phyloP scores from a whole-genome alignment of 2,888 invertebrate genomes.

The Pantelozetes paolii region DNA sequence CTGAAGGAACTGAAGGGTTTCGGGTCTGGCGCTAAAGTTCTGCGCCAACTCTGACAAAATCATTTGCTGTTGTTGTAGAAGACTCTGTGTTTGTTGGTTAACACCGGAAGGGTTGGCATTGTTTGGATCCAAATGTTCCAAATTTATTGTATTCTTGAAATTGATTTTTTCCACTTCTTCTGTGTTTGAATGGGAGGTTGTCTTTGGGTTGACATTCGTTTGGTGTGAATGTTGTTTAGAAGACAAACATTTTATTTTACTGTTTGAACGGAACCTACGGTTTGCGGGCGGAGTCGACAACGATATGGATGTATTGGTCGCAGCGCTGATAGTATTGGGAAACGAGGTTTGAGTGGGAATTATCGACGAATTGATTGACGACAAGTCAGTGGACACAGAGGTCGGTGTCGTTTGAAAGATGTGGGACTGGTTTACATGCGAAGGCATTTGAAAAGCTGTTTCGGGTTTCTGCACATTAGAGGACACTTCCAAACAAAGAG shows the following conservation, averaged over 20 bases:
- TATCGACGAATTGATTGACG: neutral
- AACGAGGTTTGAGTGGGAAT: neutral
- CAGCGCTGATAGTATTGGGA: neutral
- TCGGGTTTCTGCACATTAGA: conserved; percentile 1
- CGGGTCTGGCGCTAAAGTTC: conserved; percentile 44
- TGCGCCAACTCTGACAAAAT: conserved; percentile 45
- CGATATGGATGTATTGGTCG: neutral
- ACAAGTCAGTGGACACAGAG: neutral
- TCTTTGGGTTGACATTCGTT: conserved; percentile 49
- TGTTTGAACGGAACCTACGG: conserved; percentile 16
- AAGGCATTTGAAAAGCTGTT: conserved; percentile 6
- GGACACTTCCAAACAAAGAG: neutral
- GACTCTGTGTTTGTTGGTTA: neutral
- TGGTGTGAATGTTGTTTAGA: conserved; percentile 56
- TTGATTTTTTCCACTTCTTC: conserved; percentile 45
- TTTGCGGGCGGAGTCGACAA: neutral
- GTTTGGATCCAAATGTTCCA: conserved; percentile 33
- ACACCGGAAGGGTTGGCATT: no score
- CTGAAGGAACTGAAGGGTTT: conserved; percentile 40
- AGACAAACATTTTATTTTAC: conserved; percentile 47
- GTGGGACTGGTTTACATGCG: neutral
- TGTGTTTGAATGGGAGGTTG: conserved; percentile 10
- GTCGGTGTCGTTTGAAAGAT: neutral
- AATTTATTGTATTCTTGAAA: conserved; percentile 44
- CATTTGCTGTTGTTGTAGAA: conserved; percentile 55